Evolutionary conservation across 2,113 vertebrate species (phyloP).

Genomic region (Hemicordylus capensis): DNA sequence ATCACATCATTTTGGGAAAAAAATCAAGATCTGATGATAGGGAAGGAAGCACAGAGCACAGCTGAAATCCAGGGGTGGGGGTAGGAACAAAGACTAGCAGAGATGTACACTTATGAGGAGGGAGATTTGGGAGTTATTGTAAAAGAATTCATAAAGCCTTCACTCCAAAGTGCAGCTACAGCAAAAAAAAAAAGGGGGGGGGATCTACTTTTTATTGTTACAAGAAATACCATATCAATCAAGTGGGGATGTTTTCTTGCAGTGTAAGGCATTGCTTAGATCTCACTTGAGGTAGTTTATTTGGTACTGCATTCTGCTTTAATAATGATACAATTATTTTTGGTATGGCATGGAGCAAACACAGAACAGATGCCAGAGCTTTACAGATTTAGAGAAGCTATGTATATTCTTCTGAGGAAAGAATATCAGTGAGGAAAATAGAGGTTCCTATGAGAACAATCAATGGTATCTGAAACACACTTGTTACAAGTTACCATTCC

Average conservation of each 20-base stretch:
- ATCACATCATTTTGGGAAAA: not conserved
- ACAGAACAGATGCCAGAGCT: rapidly evolving
- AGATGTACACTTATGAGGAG: not conserved
- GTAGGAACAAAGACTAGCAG: not conserved
- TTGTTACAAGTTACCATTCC: not conserved
- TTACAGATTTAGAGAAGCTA: not conserved
- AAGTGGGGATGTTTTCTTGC: constrained; percentile 26
- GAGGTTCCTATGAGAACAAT: not conserved
- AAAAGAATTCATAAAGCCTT: constrained; percentile 5
- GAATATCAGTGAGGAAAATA: not conserved
- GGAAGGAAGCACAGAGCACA: not conserved
- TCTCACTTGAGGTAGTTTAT: not conserved
- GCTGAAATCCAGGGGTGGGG: not conserved
- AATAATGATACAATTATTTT: not conserved
- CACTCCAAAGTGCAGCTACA: not conserved
- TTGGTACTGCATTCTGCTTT: not conserved
- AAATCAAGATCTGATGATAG: not conserved
- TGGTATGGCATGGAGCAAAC: not conserved
- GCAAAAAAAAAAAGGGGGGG: constrained; percentile 2
- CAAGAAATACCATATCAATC: constrained; percentile 31
- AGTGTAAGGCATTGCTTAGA: constrained; percentile 14
- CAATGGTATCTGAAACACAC: not conserved
- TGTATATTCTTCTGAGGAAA: not conserved
- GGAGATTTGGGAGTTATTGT: not conserved
- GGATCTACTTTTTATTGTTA: constrained; percentile 10